Conservation (phyloP, 2,113 vertebrate species). For the Cyanoramphus novaezelandiae region DNA sequence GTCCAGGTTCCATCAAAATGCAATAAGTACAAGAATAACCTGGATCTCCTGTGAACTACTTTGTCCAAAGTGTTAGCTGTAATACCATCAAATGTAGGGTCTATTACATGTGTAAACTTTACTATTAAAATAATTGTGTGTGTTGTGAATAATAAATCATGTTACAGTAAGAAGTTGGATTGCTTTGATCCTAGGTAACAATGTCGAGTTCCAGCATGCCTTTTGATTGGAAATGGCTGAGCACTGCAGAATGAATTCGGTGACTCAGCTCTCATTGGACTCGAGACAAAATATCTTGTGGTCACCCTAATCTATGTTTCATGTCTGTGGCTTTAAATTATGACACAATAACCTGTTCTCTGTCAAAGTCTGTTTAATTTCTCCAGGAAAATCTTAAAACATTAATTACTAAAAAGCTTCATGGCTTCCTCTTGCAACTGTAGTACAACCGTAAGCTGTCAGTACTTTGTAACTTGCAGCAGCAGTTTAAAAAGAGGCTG, state of each 20-base stretch:
- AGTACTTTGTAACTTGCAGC: neutral
- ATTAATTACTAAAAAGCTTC: neutral
- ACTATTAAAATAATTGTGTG: neutral
- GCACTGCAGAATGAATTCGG: neutral
- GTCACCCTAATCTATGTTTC: conserved; percentile 16
- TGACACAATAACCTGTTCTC: neutral
- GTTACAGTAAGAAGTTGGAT: neutral
- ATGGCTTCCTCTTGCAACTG: neutral
- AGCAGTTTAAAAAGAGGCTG: neutral
- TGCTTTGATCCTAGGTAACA: neutral
- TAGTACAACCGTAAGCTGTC: neutral
- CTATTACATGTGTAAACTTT: neutral
- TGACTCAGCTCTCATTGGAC: neutral
- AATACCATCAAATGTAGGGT: neutral
- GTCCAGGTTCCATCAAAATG: neutral
- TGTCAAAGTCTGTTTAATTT: neutral
- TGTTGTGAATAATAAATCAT: neutral
- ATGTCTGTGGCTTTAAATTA: neutral
- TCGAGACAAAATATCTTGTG: neutral
- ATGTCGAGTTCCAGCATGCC: neutral
- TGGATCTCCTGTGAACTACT: neutral
- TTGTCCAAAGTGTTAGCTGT: neutral
- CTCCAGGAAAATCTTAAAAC: neutral
- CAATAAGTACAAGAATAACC: neutral
- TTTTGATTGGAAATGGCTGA: neutral